These are phyloP conservation scores for Pterostichus niger DNA, from an alignment of 2,888 invertebrate genomes.

Conservation along the genomic window DNA sequence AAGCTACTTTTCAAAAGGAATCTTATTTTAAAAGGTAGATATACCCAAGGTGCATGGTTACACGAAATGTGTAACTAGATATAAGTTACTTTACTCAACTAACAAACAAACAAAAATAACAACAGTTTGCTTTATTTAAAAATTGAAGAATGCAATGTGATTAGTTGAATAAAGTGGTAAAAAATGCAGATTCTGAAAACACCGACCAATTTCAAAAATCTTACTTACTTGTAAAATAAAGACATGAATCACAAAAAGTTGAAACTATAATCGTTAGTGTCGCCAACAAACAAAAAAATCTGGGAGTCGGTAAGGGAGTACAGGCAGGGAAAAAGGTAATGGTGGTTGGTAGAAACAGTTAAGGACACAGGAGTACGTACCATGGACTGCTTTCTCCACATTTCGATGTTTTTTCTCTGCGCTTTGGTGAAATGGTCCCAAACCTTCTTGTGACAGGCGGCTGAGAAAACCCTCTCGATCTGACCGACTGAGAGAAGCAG, in stretches of 20 bases:
- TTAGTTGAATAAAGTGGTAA: constrained; percentile 1
- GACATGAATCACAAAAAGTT: constrained; percentile 63
- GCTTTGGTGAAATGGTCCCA: constrained; percentile 99
- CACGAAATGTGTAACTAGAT: constrained; percentile 11
- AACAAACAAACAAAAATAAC: not conserved
- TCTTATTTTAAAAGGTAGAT: constrained; percentile 43
- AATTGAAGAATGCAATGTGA: not conserved
- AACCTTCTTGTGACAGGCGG: constrained; percentile 98
- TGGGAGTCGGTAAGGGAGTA: not conserved
- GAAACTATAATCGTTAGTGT: constrained; percentile 65
- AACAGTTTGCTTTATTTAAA: not conserved
- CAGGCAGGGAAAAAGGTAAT: constrained; percentile 2
- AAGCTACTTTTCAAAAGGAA: constrained; percentile 42
- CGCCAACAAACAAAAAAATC: constrained; percentile 57
- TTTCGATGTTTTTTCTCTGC: constrained; percentile 98
- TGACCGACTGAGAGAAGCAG: constrained; percentile 92
- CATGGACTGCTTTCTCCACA: constrained; percentile 98
- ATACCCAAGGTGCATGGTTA: constrained; percentile 30
- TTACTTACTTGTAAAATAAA: constrained; percentile 67
- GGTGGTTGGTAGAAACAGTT: constrained; percentile 27
- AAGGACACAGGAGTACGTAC: constrained; percentile 80
- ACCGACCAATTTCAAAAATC: constrained; percentile 58
- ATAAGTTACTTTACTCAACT: constrained; percentile 34
- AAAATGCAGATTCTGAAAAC: constrained; percentile 34
- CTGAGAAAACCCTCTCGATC: constrained; percentile 98